These are phyloP conservation scores for Cherax destructor DNA, from an alignment of 1,140 invertebrate genomes.

Conservation along the genomic window DNA sequence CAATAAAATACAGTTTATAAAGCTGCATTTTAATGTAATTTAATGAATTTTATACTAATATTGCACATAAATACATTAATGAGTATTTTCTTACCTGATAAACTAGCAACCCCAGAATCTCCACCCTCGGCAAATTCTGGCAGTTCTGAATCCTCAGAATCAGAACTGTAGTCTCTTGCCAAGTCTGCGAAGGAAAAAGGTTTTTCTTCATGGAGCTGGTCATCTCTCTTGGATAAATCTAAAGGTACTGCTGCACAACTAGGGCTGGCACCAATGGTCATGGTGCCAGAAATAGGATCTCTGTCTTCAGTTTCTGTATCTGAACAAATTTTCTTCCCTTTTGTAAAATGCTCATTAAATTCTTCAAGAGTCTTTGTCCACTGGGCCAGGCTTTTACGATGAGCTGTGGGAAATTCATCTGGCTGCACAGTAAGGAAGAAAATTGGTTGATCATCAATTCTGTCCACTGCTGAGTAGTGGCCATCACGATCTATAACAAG, in stretches of 20 bases:
- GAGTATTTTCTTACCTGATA: conserved; percentile 68
- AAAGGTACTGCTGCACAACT: neutral
- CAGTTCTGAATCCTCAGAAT: conserved; percentile 62
- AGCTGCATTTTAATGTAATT: too few relatives aligned
- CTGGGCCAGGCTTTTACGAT: conserved; percentile 69
- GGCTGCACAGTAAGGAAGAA: conserved; percentile 81
- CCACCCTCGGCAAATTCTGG: conserved; percentile 56
- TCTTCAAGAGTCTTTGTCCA: conserved; percentile 54
- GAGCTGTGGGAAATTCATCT: conserved; percentile 80
- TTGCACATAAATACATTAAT: too few relatives aligned
- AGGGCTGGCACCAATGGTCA: conserved; percentile 22
- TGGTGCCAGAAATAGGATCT: conserved; percentile 8
- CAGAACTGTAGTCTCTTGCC: conserved; percentile 62
- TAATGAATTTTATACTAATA: too few relatives aligned
- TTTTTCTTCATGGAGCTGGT: neutral
- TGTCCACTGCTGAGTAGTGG: conserved; percentile 78
- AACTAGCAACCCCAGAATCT: conserved; percentile 65
- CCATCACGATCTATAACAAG: conserved; percentile 80
- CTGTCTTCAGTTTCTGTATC: conserved; percentile 68
- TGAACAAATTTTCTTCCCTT: conserved; percentile 4
- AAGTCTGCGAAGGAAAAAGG: conserved; percentile 70
- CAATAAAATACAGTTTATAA: too few relatives aligned
- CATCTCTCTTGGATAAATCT: conserved; percentile 9
- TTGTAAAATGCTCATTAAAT: conserved; percentile 60
- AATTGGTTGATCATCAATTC: conserved; percentile 80